Conservation (phyloP, 2,888 invertebrate species). For the Orthosia cruda region DNA sequence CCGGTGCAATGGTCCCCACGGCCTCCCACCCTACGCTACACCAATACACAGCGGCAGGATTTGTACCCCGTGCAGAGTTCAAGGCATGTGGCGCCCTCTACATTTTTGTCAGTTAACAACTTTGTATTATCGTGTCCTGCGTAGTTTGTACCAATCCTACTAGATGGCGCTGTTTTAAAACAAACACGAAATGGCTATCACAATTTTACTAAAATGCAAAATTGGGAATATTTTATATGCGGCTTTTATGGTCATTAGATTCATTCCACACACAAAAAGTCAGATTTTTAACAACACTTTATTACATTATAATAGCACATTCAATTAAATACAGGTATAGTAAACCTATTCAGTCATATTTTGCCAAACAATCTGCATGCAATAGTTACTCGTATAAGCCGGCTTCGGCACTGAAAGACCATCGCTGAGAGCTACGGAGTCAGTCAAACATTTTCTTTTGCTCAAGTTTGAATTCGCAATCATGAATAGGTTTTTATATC, state of each 20-base stretch:
- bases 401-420: conserved; percentile 23
- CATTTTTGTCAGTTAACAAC: not conserved
- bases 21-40: too few species aligned
- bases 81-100: not conserved
- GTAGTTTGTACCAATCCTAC: not conserved
- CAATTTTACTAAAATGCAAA: not conserved
- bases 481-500: not conserved
- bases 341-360: conserved; percentile 52
- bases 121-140: not conserved
- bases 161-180: conserved; percentile 29
- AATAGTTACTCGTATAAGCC: conserved; percentile 30
- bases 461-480: conserved; percentile 7
- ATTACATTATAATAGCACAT: conserved; percentile 53
- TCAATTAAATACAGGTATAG: conserved; percentile 46
- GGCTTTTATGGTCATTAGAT: not conserved
- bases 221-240: not conserved
- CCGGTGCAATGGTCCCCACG: too few species aligned
- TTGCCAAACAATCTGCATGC: conserved; percentile 8
- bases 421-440: conserved; percentile 4
- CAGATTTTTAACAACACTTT: conserved; percentile 33
- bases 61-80: not conserved
- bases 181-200: not conserved
- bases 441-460: conserved; percentile 3
- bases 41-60: too few species aligned
- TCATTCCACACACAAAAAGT: conserved; percentile 24